Evolutionary conservation across 1,140 invertebrate genomes (phyloP), one percentile per base, ranked within the genome.

Genomic region (Drosophila fuyamai): DNA sequence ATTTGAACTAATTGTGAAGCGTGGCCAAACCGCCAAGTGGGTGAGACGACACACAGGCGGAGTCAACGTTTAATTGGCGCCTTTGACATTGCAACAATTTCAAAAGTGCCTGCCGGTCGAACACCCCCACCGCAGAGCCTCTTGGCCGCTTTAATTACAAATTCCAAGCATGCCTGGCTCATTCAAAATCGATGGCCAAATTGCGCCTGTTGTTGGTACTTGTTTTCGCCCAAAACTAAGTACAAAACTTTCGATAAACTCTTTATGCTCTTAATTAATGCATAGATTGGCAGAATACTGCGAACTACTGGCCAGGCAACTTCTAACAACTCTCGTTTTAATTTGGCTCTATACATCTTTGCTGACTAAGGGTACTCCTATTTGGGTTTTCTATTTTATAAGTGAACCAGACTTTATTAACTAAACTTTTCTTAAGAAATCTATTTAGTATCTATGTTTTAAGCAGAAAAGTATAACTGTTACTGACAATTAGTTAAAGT

Each of bases 51-150:
- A 65, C 16, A 54, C 12, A 13, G 43, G 38, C 38, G 13, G 41
- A 58, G 57, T 48, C 72, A 54, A 35, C 74, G 63, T 62, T 88
- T 79, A 76, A 76, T 76, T 76, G 83, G 77, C 79, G 84, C 72
- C 79, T 88, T 89, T 74, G 79, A 86, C 50, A 88, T 83, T 88
- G 83, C 79, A 86, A 73, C 79, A 86, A 65, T 86, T 74, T 60
- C 18, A 29, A 63, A 79, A 79, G 66, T 65, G 61, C 10, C 57
- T 72, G 18, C 41, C 35, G 47, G 36, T 29, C 4, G 27, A 59
- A 44, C 55, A 35, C 18, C 41, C 44, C n/a, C 8, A 23, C 46
- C 53, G 23, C 55, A 55, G 16, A 44, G 44, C 41, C 44, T 41
- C 23, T 57, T 53, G 61, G 61, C 44, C 57, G 57, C 47, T 76